phyloP scores from a whole-genome alignment of 2,888 invertebrate genomes.

The Monopis laevigella region DNA sequence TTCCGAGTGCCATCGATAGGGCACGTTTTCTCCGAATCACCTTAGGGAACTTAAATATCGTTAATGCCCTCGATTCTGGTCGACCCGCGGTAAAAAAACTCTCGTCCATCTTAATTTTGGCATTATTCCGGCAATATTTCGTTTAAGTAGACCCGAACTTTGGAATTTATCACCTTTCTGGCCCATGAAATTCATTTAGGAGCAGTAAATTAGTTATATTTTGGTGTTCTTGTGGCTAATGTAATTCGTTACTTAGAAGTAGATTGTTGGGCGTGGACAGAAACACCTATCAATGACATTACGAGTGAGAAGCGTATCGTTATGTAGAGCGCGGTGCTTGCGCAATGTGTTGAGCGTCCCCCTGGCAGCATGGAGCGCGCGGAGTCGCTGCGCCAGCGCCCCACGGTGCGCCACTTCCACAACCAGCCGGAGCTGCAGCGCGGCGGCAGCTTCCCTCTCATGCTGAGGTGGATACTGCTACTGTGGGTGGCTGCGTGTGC shows the following conservation, averaged over 20 bases:
- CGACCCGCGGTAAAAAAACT: not conserved
- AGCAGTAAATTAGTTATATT: not conserved
- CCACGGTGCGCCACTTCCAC: slow-evolving; percentile 56
- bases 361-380: slow-evolving; percentile 36
- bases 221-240: too few species aligned
- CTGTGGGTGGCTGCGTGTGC: slow-evolving; percentile 55
- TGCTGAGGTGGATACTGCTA: slow-evolving; percentile 54
- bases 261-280: not conserved
- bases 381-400: slow-evolving; percentile 31
- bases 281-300: slow-evolving; percentile 27
- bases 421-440: slow-evolving; percentile 55
- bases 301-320: not conserved
- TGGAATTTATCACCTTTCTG: not conserved
- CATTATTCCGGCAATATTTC: slow-evolving; percentile 8
- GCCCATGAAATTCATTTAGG: not conserved
- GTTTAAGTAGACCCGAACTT: slow-evolving; percentile 2
- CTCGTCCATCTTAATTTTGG: slow-evolving; percentile 3
- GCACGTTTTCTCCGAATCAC: slow-evolving; percentile 15
- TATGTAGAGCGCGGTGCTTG: too few species aligned
- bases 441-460: slow-evolving; percentile 37
- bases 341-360: slow-evolving; percentile 24
- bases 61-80: not conserved
- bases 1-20: slow-evolving; percentile 14
- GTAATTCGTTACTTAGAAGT: too few species aligned
- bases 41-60: slow-evolving; percentile 9